Percentiles rank a stretch among this genome's conserved stretches.
Evolutionary conservation across 2,797 vertebrate species (phyloP).

Genomic region (Schizopygopsis pylzovi): DNA sequence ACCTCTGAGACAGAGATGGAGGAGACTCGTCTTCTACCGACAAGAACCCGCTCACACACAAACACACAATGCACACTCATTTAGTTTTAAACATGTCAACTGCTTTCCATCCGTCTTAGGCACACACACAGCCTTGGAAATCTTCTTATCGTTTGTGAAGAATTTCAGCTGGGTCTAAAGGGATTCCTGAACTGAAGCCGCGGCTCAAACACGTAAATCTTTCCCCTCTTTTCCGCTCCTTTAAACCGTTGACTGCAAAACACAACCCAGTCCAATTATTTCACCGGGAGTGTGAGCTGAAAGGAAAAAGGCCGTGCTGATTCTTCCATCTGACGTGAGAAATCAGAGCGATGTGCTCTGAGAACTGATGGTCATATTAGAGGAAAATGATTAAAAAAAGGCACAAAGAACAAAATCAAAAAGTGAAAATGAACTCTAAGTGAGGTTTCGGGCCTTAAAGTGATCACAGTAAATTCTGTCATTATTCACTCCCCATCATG

Average conservation of each 20-base stretch:
- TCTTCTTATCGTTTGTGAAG: slow-evolving; percentile 26
- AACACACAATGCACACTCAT: slow-evolving; percentile 25
- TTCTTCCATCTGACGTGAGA: slow-evolving; percentile 30
- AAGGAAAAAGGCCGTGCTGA: slow-evolving; percentile 25
- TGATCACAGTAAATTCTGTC: background rate
- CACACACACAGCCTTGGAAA: slow-evolving; percentile 36
- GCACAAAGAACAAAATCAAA: background rate
- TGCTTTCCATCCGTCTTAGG: slow-evolving; percentile 25
- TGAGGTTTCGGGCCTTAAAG: background rate
- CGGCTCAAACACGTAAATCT: slow-evolving; percentile 46
- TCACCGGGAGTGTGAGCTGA: slow-evolving; percentile 16
- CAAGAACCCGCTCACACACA: slow-evolving; percentile 15
- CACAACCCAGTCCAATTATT: slow-evolving; percentile 45
- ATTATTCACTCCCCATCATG: background rate
- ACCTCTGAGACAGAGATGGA: slow-evolving; percentile 48
- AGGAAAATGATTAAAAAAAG: background rate
- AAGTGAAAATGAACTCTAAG: background rate
- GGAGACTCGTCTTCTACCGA: slow-evolving; percentile 46
- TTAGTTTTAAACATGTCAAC: slow-evolving; percentile 32
- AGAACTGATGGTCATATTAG: background rate
- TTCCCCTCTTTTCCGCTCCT: slow-evolving; percentile 22
- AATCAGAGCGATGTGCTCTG: background rate
- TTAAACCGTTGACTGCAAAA: slow-evolving; percentile 25
- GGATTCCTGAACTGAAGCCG: slow-evolving; percentile 37
- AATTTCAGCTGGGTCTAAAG: slow-evolving; percentile 45